phyloP scores from a whole-genome alignment of 2,113 vertebrate genomes.

The Dicrurus megarhynchus region DNA sequence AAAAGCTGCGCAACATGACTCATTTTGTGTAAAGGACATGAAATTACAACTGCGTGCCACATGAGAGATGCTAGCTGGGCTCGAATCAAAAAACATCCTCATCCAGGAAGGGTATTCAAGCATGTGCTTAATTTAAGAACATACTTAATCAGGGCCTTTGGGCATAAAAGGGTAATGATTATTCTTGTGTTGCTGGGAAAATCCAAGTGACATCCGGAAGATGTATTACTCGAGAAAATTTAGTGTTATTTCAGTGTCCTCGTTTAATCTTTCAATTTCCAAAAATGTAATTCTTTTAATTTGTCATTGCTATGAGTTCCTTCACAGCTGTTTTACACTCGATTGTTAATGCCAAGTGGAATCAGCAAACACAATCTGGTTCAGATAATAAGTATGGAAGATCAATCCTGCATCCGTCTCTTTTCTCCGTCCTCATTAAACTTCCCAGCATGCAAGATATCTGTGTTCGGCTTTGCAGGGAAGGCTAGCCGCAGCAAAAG shows the following conservation, averaged over 20 bases:
- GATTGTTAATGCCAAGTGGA: not conserved
- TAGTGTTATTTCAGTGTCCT: constrained; percentile 24
- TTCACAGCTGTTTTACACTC: constrained; percentile 34
- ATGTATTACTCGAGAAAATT: constrained; percentile 19
- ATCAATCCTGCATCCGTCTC: not conserved
- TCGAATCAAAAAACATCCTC: not conserved
- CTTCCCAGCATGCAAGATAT: not conserved
- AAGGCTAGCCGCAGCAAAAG: not conserved
- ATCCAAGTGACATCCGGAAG: constrained; percentile 45
- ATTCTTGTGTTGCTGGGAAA: constrained; percentile 13
- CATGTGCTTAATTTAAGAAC: constrained; percentile 48
- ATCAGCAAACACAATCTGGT: constrained; percentile 30
- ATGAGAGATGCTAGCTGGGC: constrained; percentile 20
- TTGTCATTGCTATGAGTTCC: constrained; percentile 17
- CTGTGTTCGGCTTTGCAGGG: not conserved
- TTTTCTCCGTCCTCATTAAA: not conserved
- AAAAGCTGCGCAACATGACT: constrained; percentile 32
- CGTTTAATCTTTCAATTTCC: constrained; percentile 31
- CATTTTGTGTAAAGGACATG: constrained; percentile 25
- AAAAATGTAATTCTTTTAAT: constrained; percentile 38
- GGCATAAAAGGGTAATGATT: constrained; percentile 30
- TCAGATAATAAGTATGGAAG: constrained; percentile 25
- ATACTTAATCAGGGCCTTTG: constrained; percentile 39
- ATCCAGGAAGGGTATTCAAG: constrained; percentile 38
- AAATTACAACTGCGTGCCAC: constrained; percentile 7